Base-by-base conservation (phyloP, 2,113 vertebrate species). In the Triplophysa rosa region DNA sequence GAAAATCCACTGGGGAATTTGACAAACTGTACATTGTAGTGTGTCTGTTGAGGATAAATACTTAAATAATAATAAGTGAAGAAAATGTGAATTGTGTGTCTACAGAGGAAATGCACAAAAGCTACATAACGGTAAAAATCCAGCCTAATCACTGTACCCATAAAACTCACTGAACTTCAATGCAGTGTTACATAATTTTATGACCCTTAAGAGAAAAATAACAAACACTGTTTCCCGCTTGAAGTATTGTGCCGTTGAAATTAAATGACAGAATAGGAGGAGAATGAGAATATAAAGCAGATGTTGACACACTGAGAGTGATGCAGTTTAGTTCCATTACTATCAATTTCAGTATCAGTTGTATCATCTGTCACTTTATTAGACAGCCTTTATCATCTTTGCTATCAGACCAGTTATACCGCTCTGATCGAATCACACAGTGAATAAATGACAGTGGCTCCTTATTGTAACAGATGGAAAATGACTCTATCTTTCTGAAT, bases 361-460 rank as follows among this genome's bases (percentile, higher is more conserved):
- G 47, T 52, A 82, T 82, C 62, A 82, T 40, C 72, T 45, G 54
- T 58, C 69, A 42, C 29, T 73, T 66, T 63, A 68, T n/a, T 21
- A 49, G 63, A 63, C 59, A 74, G 54, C 37, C 71, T 47, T 16
- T 42, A 80, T 64, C 66, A 72, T 74, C 24, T 69, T 78, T 77
- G 54, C 67, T 56, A 33, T 68, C 42, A 66, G 52, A 42, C n/a
- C 66, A 58, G 58, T 69, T 59, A 58, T 67, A 76, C 59, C 74
- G 79, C 54, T 71, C 65, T 63, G 79, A 79, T 23, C 67, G n/a
- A 65, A 80, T 74, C 69, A 74, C 54, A 59, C n/a, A 12, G 49
- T 45, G 62, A 47, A 42, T 65, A 78, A 65, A 73, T 37, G 12
- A 73, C 47, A 73, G 26, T 52, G 24, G 14, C 7, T 69, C 8